Base-by-base conservation (phyloP, 2,888 invertebrate genomes). In the Erpobdella octoculata region DNA sequence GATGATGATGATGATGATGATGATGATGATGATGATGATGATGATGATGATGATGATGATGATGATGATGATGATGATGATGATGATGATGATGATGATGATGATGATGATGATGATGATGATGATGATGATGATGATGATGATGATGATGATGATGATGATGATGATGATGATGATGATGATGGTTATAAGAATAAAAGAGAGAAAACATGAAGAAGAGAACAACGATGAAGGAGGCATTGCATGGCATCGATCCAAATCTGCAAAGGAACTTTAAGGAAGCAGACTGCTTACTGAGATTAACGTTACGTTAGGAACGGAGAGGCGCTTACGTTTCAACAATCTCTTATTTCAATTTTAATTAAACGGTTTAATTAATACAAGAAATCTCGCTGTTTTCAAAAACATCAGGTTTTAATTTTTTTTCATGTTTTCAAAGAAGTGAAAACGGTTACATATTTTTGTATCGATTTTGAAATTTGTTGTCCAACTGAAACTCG, bases 21-120 rank as follows among this genome's bases (percentile, higher is more conserved):
- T 33, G 64, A 6, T 9, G 35, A 8, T 4, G n/a, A 46, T 67
- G 67, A 41, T 67, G 46, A 67, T 67, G 67, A 67, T 67, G 67
- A 46, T 46, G 67, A 41, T 67, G 67, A 67, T 67, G 67, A 46
- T 67, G 67, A 67, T 67, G 67, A 38, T 67, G 67, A 38, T 67
- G 67, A 25, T 67, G 67, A 46, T 67, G 67, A 3, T 46, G 48
- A 67, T 46, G 67, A 37, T 46, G 48, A 67, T 46, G 46, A 67
- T 28, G 67, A 31, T 46, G 67, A 33, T 66, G 38, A 31, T 67
- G 67, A 46, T 46, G 67, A 67, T 46, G 48, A 67, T 46, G 67
- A 67, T 28, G 67, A 67, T 46, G 48, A 67, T 67, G 67, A 48
- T 67, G 48, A 46, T 67, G 67, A 67, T 67, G 67, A 67, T 28